These are phyloP conservation scores for Ictalurus furcatus DNA, from an alignment of 2,113 vertebrate species.

Conservation along the genomic window DNA sequence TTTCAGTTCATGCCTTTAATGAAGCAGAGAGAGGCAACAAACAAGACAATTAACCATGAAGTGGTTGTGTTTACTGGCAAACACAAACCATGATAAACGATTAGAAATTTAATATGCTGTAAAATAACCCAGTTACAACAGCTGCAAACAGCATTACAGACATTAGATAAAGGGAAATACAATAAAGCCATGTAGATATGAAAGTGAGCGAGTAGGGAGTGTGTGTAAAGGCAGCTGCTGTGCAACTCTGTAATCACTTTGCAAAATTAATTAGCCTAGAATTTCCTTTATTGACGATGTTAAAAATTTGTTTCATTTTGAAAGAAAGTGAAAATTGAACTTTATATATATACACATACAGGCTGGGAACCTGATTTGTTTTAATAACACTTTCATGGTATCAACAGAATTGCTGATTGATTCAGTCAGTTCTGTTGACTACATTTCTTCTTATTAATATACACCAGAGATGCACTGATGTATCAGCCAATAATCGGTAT, in stretches of 20 bases:
- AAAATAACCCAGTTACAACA: slow-evolving; percentile 27
- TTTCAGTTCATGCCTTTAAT: slow-evolving; percentile 13
- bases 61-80: slow-evolving; percentile 27
- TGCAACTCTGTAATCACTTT: slow-evolving; percentile 28
- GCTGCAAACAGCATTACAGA: slow-evolving; percentile 33
- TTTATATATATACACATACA: background rate
- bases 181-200: slow-evolving; percentile 33
- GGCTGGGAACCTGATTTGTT: no score
- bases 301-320: background rate
- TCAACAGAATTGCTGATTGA: background rate
- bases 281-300: background rate
- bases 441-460: background rate
- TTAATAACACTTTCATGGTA: background rate
- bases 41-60: slow-evolving; percentile 31
- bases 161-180: slow-evolving; percentile 18
- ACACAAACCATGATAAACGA: slow-evolving; percentile 30
- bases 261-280: slow-evolving; percentile 25
- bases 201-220: slow-evolving; percentile 14
- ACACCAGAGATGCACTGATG: no score
- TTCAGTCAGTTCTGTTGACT: background rate
- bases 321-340: background rate
- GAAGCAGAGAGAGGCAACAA: slow-evolving; percentile 26
- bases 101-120: slow-evolving; percentile 22
- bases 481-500: no score
- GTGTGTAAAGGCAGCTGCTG: slow-evolving; percentile 9